Evolutionary conservation across 2,113 vertebrate species (phyloP).

Genomic region (Terrapene triunguis): DNA sequence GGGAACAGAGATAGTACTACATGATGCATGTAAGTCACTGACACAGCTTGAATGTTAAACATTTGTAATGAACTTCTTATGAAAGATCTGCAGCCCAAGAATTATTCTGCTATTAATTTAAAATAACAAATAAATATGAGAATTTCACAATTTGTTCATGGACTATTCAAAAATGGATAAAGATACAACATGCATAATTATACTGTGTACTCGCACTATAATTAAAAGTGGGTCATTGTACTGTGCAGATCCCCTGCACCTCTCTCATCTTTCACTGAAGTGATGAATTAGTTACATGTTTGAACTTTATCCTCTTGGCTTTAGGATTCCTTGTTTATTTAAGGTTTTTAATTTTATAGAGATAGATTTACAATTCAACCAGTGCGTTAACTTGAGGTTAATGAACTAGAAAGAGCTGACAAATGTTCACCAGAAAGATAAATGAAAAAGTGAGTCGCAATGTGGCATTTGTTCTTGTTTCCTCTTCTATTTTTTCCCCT

Average conservation of each 20-base stretch:
- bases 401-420: conserved; percentile 75
- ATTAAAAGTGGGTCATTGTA: conserved; percentile 18
- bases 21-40: conserved; percentile 3
- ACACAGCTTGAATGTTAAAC: neutral
- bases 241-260: neutral
- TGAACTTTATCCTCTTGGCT: conserved; percentile 72
- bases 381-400: conserved; percentile 72
- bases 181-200: neutral
- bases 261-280: conserved; percentile 41
- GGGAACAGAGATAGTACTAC: neutral
- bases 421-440: conserved; percentile 74
- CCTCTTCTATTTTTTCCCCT: neutral
- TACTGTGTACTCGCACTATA: neutral
- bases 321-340: conserved; percentile 72
- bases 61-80: neutral
- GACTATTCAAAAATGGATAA: neutral
- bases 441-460: conserved; percentile 28
- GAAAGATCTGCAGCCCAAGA: neutral
- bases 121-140: neutral
- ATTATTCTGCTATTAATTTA: neutral
- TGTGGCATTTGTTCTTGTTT: neutral
- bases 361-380: conserved; percentile 76
- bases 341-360: conserved; percentile 76
- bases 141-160: conserved; percentile 22
- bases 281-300: conserved; percentile 66